phyloP scores from a whole-genome alignment of 2,113 vertebrate genomes.

The Zingel zingel region DNA sequence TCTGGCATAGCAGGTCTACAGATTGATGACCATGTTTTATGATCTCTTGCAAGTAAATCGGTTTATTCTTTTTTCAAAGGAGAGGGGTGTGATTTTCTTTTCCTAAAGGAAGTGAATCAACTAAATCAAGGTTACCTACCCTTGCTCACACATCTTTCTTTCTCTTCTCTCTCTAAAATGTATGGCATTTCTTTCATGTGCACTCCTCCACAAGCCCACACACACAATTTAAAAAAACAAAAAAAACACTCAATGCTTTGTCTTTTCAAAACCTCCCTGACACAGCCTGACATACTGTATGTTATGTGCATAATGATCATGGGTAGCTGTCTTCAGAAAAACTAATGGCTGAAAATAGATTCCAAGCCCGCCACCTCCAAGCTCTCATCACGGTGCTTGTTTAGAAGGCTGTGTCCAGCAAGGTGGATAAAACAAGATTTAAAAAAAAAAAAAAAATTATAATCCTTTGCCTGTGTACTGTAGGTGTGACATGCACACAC shows the following conservation, averaged over 20 bases:
- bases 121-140: slow-evolving; percentile 21
- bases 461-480: neutral
- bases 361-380: neutral
- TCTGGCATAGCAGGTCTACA: slow-evolving; percentile 54
- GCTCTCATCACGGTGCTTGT: neutral
- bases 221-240: neutral
- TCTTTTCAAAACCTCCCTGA: slow-evolving; percentile 17
- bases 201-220: neutral
- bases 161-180: neutral
- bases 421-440: neutral
- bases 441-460: too few species aligned
- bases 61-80: slow-evolving; percentile 9
- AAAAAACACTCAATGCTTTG: neutral
- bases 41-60: slow-evolving; percentile 40
- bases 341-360: slow-evolving; percentile 20
- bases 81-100: slow-evolving; percentile 2
- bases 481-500: neutral
- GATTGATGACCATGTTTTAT: slow-evolving; percentile 55
- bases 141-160: neutral
- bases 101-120: slow-evolving; percentile 36
- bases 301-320: slow-evolving; percentile 7
- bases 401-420: neutral
- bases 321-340: slow-evolving; percentile 21
- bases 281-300: neutral
- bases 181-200: slow-evolving; percentile 4